Evolutionary conservation across 1,140 invertebrate species (phyloP).

Genomic region (Caenorhabditis tropicalis): DNA sequence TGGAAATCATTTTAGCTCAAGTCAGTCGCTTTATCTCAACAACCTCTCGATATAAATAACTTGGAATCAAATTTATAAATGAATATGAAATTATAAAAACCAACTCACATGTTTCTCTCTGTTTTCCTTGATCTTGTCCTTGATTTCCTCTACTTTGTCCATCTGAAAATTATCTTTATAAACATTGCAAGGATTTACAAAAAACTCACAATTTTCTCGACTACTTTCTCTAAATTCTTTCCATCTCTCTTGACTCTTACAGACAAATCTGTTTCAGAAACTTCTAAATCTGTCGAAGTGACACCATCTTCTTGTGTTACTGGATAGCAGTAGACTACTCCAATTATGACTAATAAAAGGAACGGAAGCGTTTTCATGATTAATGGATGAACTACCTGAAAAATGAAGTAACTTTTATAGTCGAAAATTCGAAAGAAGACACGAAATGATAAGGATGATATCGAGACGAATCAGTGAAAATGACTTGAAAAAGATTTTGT

Average conservation of each 20-base stretch:
- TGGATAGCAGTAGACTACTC: background rate
- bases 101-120: background rate
- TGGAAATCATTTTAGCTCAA: too few relatives aligned
- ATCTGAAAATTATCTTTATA: background rate
- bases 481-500: background rate
- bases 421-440: background rate
- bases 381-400: background rate
- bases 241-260: background rate
- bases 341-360: background rate
- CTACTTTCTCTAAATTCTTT: background rate
- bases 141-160: background rate
- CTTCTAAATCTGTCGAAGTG: background rate
- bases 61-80: too few relatives aligned
- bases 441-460: background rate
- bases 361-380: background rate
- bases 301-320: background rate
- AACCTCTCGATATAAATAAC: too few relatives aligned
- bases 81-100: too few relatives aligned
- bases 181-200: background rate
- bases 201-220: conserved; percentile 1
- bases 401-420: conserved; percentile 6
- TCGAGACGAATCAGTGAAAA: background rate
- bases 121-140: background rate
- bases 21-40: too few relatives aligned
- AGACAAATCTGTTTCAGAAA: background rate